Base-by-base conservation (phyloP, 2,797 vertebrate species). In the Ctenopoma multispine region DNA sequence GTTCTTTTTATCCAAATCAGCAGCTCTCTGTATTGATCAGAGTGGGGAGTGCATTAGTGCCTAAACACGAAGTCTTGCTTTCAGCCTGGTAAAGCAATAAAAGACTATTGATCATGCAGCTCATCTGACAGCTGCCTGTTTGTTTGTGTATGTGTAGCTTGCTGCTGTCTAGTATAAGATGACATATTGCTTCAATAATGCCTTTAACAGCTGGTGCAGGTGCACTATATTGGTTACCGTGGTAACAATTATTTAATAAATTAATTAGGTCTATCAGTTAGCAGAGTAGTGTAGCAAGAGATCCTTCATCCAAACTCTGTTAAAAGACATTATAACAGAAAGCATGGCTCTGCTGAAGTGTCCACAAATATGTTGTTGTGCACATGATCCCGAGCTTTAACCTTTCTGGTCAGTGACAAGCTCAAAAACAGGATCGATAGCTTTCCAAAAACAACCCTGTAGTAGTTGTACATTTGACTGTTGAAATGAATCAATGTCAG, bases 21-120 rank as follows among this genome's bases (percentile, higher is more conserved):
- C 63, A 59, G 64, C 61, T 73, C 69, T 77, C 56, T 31, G 48
- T 87, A 90, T 90, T 61, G 89, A 90, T 82, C 72, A 23, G 64
- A 69, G 69, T 43, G 44, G 18, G 68, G 48, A 79, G 77, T 84
- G 80, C 82, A 90, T 92, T 80, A 89, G 81, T 72, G 64, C 62
- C 80, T 79, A 75, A 88, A 86, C 76, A 82, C 80, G 76, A 84
- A 75, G 69, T 78, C 75, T 75, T 15, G n/a, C 57, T 71, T 53
- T 77, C 70, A 59, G 55, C 59, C 73, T 69, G 65, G 62, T 75
- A 64, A 72, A 86, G 79, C 80, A 82, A 86, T 84, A 69, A 87
- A 84, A 46, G 61, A 3, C 18, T 87, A 87, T 91, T 79, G 87
- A 92, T 91, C 79, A 51, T 5, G 29, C 68, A 75, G 67, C 78